Percentiles rank a stretch among this genome's conserved stretches.
phyloP scores from a whole-genome alignment of 2,113 vertebrate genomes.

The Aegotheles bennettii region DNA sequence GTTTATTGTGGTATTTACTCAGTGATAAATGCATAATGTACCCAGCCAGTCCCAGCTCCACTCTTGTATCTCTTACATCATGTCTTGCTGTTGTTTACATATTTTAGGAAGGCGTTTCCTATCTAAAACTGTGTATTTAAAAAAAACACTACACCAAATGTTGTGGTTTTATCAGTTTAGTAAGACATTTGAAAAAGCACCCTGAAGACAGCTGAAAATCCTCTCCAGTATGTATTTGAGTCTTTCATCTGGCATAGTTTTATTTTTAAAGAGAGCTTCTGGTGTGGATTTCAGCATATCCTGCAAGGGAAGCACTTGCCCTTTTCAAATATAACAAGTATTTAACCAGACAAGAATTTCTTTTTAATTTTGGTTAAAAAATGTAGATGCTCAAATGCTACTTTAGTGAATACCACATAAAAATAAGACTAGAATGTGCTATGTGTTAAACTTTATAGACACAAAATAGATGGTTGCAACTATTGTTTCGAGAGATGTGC shows the following conservation, averaged over 20 bases:
- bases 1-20: neutral
- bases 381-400: neutral
- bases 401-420: neutral
- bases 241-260: neutral
- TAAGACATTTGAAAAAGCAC: neutral
- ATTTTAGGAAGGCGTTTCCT: neutral
- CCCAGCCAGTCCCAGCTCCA: neutral
- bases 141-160: neutral
- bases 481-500: neutral
- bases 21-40: neutral
- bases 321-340: neutral
- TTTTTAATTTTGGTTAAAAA: neutral
- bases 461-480: neutral
- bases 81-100: neutral
- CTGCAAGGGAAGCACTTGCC: neutral
- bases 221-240: neutral
- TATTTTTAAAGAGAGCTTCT: neutral
- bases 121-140: neutral
- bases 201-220: constrained; percentile 10
- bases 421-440: neutral
- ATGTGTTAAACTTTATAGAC: neutral
- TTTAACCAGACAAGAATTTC: neutral
- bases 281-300: neutral
- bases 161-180: neutral
- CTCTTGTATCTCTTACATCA: neutral